A percentile compares a stretch with the other conserved stretches of the same genome.
Evolutionary conservation across 1,140 invertebrate genomes (phyloP).

Genomic region (Drosophila equinoxialis): DNA sequence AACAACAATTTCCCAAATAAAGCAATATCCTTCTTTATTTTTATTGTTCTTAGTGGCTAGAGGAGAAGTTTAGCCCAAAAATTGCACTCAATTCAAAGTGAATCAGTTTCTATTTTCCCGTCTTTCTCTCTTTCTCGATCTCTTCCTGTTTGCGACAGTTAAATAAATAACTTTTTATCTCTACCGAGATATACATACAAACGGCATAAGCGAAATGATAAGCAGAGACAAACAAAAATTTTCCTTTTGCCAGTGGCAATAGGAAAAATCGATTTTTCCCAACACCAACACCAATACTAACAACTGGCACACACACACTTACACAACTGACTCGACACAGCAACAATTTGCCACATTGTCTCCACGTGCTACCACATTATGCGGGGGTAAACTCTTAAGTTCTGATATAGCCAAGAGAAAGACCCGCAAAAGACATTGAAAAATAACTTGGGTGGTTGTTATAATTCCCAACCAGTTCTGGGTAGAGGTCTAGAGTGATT

Average conservation of each 20-base stretch:
- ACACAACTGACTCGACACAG: constrained; percentile 21
- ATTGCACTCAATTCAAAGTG: neutral
- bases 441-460: too few relatives aligned
- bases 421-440: too few relatives aligned
- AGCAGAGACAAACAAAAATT: constrained; percentile 38
- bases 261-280: constrained; percentile 67
- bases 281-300: constrained; percentile 17
- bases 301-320: constrained; percentile 26
- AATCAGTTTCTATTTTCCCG: constrained; percentile 43
- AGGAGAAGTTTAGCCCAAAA: constrained; percentile 1
- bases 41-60: neutral
- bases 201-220: constrained; percentile 44
- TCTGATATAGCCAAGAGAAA: neutral
- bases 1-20: constrained; percentile 60
- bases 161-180: too few relatives aligned
- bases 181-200: neutral
- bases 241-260: constrained; percentile 31
- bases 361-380: constrained; percentile 3
- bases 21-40: constrained; percentile 30
- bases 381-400: neutral
- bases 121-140: too few relatives aligned
- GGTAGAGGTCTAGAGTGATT: too few relatives aligned
- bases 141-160: too few relatives aligned
- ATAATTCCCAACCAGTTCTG: too few relatives aligned
- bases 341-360: constrained; percentile 53